These are phyloP conservation scores for Aurelia sp. DNA, from an alignment of 30 jellyfish, hydroid and myxozoan genomes.

Conservation along the genomic window DNA sequence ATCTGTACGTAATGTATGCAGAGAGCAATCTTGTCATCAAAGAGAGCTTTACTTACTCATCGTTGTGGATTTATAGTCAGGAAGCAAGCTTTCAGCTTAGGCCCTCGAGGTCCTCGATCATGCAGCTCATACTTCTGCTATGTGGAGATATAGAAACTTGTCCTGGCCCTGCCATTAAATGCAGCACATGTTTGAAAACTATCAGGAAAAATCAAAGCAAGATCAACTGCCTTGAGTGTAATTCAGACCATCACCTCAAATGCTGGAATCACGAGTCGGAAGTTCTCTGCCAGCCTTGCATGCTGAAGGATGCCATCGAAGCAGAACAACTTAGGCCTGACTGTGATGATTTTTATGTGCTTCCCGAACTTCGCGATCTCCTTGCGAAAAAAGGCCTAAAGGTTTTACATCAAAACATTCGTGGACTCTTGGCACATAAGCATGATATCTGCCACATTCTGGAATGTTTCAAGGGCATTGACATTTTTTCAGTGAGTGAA, in stretches of 20 bases:
- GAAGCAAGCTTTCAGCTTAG: constrained; percentile 20
- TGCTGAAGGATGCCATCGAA: constrained; percentile 22
- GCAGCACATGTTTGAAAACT: constrained; percentile 25
- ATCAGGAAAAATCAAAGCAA: constrained; percentile 21
- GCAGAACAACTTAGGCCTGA: constrained; percentile 35
- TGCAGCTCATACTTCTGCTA: constrained; percentile 21
- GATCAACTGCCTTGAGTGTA: constrained; percentile 16
- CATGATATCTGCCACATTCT: constrained; percentile 40
- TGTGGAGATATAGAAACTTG: constrained; percentile 35
- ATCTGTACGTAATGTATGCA: neutral
- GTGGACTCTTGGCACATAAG: constrained; percentile 27
- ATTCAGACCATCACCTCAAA: constrained; percentile 16
- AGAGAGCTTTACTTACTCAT: constrained; percentile 1
- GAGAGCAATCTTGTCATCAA: constrained; percentile 2
- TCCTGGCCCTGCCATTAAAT: constrained; percentile 25
- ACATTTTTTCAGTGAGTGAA: constrained; percentile 8
- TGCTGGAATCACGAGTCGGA: constrained; percentile 19
- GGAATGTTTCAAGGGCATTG: constrained; percentile 27
- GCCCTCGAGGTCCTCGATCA: constrained; percentile 28
- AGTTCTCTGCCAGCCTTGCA: constrained; percentile 29
- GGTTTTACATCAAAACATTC: constrained; percentile 46
- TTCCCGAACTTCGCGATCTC: constrained; percentile 27
- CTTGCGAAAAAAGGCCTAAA: constrained; percentile 28
- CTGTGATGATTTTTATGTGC: constrained; percentile 12
- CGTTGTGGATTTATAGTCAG: constrained; percentile 12